Evolutionary conservation across 1,140 invertebrate species (phyloP).

Genomic region (Scaptomyza hsui): DNA sequence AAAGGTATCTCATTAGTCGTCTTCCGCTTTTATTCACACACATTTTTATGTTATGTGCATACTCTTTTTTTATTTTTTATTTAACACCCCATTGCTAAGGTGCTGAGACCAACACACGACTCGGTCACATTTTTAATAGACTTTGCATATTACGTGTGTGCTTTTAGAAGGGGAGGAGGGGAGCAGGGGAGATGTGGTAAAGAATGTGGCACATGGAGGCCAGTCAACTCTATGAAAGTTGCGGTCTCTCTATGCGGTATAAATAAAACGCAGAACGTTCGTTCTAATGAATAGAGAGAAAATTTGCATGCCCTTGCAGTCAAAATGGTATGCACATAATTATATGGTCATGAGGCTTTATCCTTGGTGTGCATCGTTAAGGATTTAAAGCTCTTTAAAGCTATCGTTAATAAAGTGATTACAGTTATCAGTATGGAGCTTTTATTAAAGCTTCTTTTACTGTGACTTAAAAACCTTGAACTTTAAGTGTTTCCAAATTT

Average conservation of each 20-base stretch:
- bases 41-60: constrained; percentile 34
- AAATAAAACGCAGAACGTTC: constrained; percentile 27
- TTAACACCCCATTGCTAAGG: constrained; percentile 41
- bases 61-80: constrained; percentile 26
- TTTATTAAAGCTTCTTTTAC: too few relatives aligned
- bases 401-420: neutral
- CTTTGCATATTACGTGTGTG: constrained; percentile 48
- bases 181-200: neutral
- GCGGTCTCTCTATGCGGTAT: constrained; percentile 14
- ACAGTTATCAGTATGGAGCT: too few relatives aligned
- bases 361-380: constrained; percentile 4
- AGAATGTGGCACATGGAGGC: constrained; percentile 52
- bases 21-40: neutral
- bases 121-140: constrained; percentile 68
- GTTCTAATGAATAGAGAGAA: constrained; percentile 32
- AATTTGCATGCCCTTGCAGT: constrained; percentile 46
- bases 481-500: too few relatives aligned
- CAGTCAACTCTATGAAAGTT: constrained; percentile 67
- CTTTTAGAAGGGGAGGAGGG: neutral
- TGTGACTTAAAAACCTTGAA: too few relatives aligned
- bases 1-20: too few relatives aligned
- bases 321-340: constrained; percentile 33
- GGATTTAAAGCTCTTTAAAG: neutral
- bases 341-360: constrained; percentile 37
- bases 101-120: constrained; percentile 68